A percentile compares a stretch with the other conserved stretches of the same genome.
These are phyloP conservation scores for Melieria crassipennis DNA, from an alignment of 2,888 invertebrate species.

Conservation along the genomic window DNA sequence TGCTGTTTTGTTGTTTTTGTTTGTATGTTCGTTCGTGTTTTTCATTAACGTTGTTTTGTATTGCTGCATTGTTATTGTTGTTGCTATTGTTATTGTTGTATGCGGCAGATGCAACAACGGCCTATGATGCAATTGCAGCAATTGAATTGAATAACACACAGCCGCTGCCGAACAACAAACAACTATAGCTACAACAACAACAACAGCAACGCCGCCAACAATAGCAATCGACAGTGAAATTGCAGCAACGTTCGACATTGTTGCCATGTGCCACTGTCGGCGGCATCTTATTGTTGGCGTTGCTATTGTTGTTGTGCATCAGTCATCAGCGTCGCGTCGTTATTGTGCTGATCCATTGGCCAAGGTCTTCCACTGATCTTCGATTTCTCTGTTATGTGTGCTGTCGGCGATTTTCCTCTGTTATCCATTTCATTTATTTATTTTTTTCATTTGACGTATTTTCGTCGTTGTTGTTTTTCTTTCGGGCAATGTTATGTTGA, in stretches of 20 bases:
- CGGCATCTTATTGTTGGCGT: neutral
- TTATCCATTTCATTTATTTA: neutral
- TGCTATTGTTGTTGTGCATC: conserved; percentile 12
- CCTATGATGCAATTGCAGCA: conserved; percentile 54
- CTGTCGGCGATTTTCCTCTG: too few relatives aligned
- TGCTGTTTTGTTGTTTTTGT: too few relatives aligned
- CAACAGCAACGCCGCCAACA: too few relatives aligned
- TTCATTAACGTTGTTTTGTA: conserved; percentile 19
- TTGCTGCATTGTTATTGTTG: conserved; percentile 13
- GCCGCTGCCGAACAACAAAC: neutral
- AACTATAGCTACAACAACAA: too few relatives aligned
- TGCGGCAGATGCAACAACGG: conserved; percentile 26
- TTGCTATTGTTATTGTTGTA: conserved; percentile 12
- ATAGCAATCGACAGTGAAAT: neutral
- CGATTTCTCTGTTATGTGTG: conserved; percentile 49
- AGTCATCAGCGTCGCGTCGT: conserved; percentile 1
- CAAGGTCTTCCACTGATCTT: conserved; percentile 53
- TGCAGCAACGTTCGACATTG: neutral
- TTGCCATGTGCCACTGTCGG: neutral
- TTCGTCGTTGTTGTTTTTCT: conserved; percentile 23
- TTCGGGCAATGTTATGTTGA: conserved; percentile 1
- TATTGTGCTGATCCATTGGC: conserved; percentile 29
- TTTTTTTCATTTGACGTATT: conserved; percentile 9
- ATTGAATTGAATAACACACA: conserved; percentile 50
- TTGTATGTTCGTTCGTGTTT: neutral